Evolutionary conservation across 2,113 vertebrate genomes (phyloP).

Genomic region (Indicator indicator): DNA sequence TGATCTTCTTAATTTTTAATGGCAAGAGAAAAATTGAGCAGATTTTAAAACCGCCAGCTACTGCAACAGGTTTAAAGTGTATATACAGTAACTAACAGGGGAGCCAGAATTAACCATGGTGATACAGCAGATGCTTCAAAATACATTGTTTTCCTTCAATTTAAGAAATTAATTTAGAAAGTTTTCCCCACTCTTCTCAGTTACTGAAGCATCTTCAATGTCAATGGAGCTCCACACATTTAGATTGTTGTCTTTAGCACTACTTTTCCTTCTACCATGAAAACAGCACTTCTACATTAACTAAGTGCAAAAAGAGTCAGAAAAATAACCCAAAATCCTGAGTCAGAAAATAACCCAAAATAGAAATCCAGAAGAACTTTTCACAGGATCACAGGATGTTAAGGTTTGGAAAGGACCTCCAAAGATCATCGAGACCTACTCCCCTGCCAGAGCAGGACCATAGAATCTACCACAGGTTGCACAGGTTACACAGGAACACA

Average conservation of each 20-base stretch:
- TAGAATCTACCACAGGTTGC: no score
- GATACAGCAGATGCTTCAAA: neutral
- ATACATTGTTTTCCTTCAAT: neutral
- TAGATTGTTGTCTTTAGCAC: neutral
- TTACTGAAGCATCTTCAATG: neutral
- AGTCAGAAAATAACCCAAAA: neutral
- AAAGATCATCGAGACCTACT: no score
- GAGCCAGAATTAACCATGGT: neutral
- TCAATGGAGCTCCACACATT: neutral
- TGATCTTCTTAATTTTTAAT: neutral
- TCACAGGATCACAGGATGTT: neutral
- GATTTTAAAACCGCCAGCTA: neutral
- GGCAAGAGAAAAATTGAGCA: neutral
- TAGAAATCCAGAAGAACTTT: neutral
- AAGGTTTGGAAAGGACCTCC: no score
- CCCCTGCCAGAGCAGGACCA: no score
- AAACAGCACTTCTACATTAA: neutral
- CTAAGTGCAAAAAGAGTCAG: neutral
- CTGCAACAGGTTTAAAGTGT: neutral
- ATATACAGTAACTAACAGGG: accelerated
- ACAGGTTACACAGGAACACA: no score
- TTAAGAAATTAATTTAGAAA: neutral
- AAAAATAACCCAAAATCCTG: no score
- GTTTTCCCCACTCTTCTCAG: neutral
- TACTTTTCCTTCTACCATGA: neutral